Conservation (phyloP, 1,140 invertebrate species). For the Brachionus angularis region DNA sequence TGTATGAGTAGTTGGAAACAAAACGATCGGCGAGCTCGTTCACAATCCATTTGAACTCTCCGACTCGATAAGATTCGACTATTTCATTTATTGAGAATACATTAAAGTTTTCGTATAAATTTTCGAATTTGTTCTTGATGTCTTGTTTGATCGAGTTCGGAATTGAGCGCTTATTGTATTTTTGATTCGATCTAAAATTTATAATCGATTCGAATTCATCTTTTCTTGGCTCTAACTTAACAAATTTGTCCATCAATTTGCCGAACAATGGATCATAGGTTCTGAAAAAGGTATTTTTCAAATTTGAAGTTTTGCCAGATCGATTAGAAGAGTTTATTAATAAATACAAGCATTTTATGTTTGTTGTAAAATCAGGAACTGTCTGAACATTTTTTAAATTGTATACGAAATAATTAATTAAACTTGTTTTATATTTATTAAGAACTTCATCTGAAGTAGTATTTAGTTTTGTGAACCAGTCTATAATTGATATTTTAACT, state of each 20-base stretch:
- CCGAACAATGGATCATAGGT: background rate
- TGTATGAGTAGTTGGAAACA: background rate
- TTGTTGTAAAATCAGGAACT: background rate
- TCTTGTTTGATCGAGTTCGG: background rate
- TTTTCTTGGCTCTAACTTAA: background rate
- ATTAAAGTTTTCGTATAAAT: conserved; percentile 23
- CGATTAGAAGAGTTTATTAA: conserved; percentile 13
- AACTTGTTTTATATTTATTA: background rate
- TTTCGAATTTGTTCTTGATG: conserved; percentile 10
- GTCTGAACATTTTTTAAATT: background rate
- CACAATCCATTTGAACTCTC: background rate
- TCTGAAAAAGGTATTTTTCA: background rate
- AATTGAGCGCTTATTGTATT: too few relatives aligned
- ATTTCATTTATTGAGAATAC: background rate
- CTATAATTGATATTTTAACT: background rate
- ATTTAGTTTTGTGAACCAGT: background rate
- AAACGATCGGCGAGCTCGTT: background rate
- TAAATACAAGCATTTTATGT: background rate
- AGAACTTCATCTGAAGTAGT: background rate
- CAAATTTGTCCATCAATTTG: conserved; percentile 19
- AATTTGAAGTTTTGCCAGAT: background rate
- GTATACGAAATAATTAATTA: background rate
- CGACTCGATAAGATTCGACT: background rate
- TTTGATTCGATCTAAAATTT: background rate
- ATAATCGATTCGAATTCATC: background rate